Percentiles rank a stretch among this genome's conserved stretches.
Conservation (phyloP, 1,140 invertebrate species). For the Panulirus ornatus region DNA sequence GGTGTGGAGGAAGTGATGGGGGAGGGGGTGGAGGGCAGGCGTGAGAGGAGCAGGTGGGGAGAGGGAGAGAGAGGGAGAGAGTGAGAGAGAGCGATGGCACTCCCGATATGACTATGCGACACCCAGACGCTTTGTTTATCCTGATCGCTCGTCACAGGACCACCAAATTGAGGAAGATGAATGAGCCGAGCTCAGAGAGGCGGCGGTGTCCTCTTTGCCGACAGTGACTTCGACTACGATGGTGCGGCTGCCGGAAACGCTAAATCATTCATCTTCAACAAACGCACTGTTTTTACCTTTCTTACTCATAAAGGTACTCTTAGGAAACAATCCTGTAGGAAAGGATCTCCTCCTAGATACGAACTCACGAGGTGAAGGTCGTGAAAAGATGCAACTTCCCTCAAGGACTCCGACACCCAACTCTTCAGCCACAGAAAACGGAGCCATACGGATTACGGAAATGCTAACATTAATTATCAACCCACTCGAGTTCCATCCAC, state of each 20-base stretch:
- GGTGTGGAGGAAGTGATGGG: not conserved
- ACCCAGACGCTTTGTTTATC: slow-evolving; percentile 64
- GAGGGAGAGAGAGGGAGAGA: not conserved
- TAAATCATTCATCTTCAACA: not conserved
- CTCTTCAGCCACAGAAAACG: slow-evolving; percentile 47
- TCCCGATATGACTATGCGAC: slow-evolving; percentile 62
- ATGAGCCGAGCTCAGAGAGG: slow-evolving; percentile 48
- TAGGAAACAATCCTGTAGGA: not conserved
- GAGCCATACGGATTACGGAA: slow-evolving; percentile 56
- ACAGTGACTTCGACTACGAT: not conserved
- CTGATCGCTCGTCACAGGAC: slow-evolving; percentile 66
- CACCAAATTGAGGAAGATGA: slow-evolving; percentile 68
- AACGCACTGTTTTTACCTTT: not conserved
- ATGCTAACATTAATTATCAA: slow-evolving; percentile 67
- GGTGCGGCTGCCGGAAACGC: not conserved
- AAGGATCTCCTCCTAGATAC: not conserved
- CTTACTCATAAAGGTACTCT: not conserved
- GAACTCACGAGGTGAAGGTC: not conserved
- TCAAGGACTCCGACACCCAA: not conserved
- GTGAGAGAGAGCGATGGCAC: slow-evolving; percentile 29
- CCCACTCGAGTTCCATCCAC: slow-evolving; percentile 45
- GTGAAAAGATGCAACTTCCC: not conserved
- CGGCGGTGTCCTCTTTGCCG: slow-evolving; percentile 19
- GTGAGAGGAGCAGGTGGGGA: not conserved
- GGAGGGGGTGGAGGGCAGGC: not conserved